Evolutionary conservation across 2,888 invertebrate genomes (phyloP), one percentile per base, ranked within the genome.

Genomic region (Phengaris alcon): DNA sequence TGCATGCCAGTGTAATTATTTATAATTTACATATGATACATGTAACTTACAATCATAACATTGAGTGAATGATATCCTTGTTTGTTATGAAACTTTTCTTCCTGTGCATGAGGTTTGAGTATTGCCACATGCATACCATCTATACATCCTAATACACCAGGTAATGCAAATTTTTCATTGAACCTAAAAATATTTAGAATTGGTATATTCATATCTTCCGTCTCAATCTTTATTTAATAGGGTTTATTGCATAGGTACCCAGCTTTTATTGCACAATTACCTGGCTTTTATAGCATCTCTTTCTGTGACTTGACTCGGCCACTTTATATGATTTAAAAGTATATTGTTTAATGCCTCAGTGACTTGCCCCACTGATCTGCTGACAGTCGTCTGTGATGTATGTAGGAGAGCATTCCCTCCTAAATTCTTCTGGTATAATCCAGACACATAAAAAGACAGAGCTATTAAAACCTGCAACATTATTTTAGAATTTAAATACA

Each of bases 1-100:
- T 4, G 35, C 35, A 35, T 35, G 35, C 35, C 35, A 48, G 48
- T 48, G 8, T 48, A 8, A 48, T 3, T 48, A 48, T 48, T 48
- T 48, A 48, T 48, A 48, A 6, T 48, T 48, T 48, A 5, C 48
- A 7, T 13, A 55, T n/a, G n/a, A 6, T 13, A 35, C 48, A 13
- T 68, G 57, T 70, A 52, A 75, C 35, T 64, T 44, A n/a, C 48
- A 9, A 44, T 64, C 74, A 35, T 77, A 74, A 64, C 74, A 59
- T 59, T 59, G 57, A 59, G 57, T 77, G 55, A 77, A 77, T 46
- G 75, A 77, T 46, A 74, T 74, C 55, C 48, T 77, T 46, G 70
- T 75, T 70, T 70, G 69, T 55, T 51, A 46, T 12, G 74, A 75
- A 52, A 75, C 75, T 22, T 46, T 57, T 54, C 35, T 76, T 51